Evolutionary conservation across 1,140 invertebrate genomes (phyloP).

Genomic region (Cecropterus lyciades): DNA sequence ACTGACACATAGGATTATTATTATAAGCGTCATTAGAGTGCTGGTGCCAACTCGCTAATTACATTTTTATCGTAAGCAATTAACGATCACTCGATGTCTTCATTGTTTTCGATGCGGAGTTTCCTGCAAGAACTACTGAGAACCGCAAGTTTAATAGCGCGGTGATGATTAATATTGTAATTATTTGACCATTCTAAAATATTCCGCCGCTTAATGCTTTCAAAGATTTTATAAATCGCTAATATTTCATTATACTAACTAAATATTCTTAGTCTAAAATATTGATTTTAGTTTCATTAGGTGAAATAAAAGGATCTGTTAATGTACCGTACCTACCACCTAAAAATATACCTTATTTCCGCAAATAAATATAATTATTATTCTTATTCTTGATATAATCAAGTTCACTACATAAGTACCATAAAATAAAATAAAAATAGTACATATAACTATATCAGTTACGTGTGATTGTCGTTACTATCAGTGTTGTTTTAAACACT

Average conservation of each 20-base stretch:
- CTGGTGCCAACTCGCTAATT: slow-evolving; percentile 9
- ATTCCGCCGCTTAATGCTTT: slow-evolving; percentile 7
- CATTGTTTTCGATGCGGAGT: slow-evolving; percentile 7
- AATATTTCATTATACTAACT: neutral
- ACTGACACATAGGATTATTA: neutral
- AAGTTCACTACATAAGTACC: too few species aligned
- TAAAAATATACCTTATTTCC: too few species aligned
- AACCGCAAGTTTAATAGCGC: slow-evolving; percentile 7
- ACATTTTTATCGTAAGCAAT: slow-evolving; percentile 12
- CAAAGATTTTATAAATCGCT: slow-evolving; percentile 3
- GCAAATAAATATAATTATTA: too few species aligned
- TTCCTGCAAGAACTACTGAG: slow-evolving; percentile 2
- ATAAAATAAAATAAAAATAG: too few species aligned
- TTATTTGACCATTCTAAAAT: slow-evolving; percentile 1
- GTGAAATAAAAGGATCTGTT: too few species aligned
- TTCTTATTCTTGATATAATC: too few species aligned
- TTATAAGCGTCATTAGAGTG: neutral
- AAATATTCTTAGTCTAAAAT: too few species aligned
- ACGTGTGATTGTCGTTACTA: too few species aligned
- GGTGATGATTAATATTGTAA: slow-evolving; percentile 15
- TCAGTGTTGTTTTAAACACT: too few species aligned
- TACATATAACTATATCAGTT: too few species aligned
- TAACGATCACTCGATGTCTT: slow-evolving; percentile 1
- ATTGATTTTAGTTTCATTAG: too few species aligned
- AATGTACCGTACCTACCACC: too few species aligned